These are phyloP conservation scores for Panagrolaimus sp. DNA, from an alignment of 1,140 invertebrate genomes.

Conservation along the genomic window DNA sequence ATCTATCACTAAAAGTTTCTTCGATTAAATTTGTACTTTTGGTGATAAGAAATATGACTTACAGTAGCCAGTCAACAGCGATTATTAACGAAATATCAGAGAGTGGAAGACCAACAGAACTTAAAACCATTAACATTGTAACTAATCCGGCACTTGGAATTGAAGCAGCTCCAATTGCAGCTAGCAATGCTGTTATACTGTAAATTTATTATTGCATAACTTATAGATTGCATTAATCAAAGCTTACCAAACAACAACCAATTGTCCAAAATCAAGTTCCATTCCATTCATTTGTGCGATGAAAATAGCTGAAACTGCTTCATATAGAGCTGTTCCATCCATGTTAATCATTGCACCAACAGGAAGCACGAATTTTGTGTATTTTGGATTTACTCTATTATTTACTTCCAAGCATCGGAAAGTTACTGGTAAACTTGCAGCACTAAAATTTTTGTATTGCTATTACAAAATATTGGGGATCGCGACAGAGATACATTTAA, in stretches of 20 bases:
- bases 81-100: constrained; percentile 84
- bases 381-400: constrained; percentile 61
- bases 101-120: constrained; percentile 81
- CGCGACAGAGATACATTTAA: too few relatives aligned
- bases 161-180: constrained; percentile 88
- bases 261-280: constrained; percentile 62
- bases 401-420: constrained; percentile 67
- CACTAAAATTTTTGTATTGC: constrained; percentile 68
- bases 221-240: too few relatives aligned
- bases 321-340: constrained; percentile 63
- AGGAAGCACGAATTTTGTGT: constrained; percentile 87
- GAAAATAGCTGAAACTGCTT: constrained; percentile 62
- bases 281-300: constrained; percentile 67
- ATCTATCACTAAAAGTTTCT: constrained; percentile 72
- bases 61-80: constrained; percentile 93
- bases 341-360: constrained; percentile 65
- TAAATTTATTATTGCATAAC: background rate
- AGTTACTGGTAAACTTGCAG: constrained; percentile 85
- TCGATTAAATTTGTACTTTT: too few relatives aligned
- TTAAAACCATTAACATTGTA: constrained; percentile 92
- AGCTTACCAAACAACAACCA: constrained; percentile 65
- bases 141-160: constrained; percentile 82
- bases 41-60: constrained; percentile 64
- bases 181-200: constrained; percentile 86
- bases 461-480: too few relatives aligned